A percentile compares a stretch with the other conserved stretches of the same genome.
These are phyloP conservation scores for Myripristis jacobus DNA, from an alignment of 2,797 vertebrate genomes.

Conservation along the genomic window DNA sequence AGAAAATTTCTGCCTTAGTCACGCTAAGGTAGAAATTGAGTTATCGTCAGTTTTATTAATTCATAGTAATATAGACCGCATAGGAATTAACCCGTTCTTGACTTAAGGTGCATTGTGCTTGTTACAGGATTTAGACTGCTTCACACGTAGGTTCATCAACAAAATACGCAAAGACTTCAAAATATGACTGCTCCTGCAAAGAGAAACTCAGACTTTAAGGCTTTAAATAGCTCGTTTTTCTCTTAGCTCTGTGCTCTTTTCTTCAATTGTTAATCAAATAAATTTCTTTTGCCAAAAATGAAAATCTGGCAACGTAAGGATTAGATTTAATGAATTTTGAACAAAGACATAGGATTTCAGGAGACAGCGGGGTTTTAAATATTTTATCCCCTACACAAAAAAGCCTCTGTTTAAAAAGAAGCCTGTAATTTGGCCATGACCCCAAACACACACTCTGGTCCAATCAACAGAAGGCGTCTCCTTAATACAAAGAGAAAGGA, in stretches of 20 bases:
- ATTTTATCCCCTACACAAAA: conserved; percentile 53
- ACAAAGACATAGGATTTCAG: conserved; percentile 54
- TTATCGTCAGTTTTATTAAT: too few relatives aligned
- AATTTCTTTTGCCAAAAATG: conserved; percentile 13
- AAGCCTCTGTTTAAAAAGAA: conserved; percentile 41
- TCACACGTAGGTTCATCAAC: too few relatives aligned
- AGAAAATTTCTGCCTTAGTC: background rate
- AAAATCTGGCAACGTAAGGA: conserved; percentile 38
- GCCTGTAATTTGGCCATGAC: conserved; percentile 51
- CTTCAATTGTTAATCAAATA: conserved; percentile 8
- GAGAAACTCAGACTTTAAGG: background rate
- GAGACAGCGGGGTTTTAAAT: conserved; percentile 27
- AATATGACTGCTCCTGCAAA: too few relatives aligned
- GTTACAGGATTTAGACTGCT: too few relatives aligned
- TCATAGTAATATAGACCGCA: background rate
- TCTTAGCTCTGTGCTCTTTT: conserved; percentile 14
- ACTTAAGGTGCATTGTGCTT: too few relatives aligned
- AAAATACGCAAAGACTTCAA: too few relatives aligned
- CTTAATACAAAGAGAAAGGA: conserved; percentile 75
- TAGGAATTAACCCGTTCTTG: too few relatives aligned
- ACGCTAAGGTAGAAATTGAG: too few relatives aligned
- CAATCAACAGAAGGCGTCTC: conserved; percentile 78
- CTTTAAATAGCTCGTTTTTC: background rate
- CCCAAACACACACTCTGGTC: conserved; percentile 56
- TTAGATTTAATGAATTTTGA: conserved; percentile 47